Evolutionary conservation across 2,888 invertebrate genomes (phyloP).

Genomic region (Tholera decimalis): DNA sequence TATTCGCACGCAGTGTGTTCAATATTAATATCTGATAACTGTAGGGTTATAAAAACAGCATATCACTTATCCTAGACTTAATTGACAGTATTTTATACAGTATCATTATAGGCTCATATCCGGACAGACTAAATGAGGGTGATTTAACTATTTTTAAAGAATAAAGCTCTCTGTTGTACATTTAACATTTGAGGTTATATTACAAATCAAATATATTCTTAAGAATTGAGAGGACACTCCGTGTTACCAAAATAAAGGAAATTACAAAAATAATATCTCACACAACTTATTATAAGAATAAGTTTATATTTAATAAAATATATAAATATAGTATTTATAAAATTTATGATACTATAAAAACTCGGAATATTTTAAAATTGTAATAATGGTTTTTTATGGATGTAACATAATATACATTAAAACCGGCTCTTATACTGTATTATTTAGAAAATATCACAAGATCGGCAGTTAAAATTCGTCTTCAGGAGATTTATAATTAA

Average conservation of each 20-base stretch:
- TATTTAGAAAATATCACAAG: constrained; percentile 68
- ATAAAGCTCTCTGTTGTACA: constrained; percentile 58
- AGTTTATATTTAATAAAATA: constrained; percentile 1
- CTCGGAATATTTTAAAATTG: neutral
- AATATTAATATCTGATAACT: constrained; percentile 38
- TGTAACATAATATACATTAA: neutral
- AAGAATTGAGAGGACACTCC: constrained; percentile 3
- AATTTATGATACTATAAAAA: too few relatives aligned
- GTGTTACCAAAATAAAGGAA: neutral
- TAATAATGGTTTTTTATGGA: neutral
- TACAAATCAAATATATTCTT: constrained; percentile 20
- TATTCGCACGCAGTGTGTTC: constrained; percentile 48
- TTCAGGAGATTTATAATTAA: constrained; percentile 43
- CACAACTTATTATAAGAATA: neutral
- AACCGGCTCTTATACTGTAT: constrained; percentile 21
- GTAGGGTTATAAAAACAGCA: constrained; percentile 49
- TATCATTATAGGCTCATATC: constrained; percentile 36
- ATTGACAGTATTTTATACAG: constrained; percentile 75
- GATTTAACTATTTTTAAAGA: constrained; percentile 33
- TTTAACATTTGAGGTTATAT: constrained; percentile 27
- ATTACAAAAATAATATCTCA: neutral
- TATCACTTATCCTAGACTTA: constrained; percentile 76
- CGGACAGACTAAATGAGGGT: constrained; percentile 36
- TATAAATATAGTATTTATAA: too few relatives aligned
- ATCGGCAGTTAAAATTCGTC: constrained; percentile 72